phyloP scores from a whole-genome alignment of 1,140 invertebrate species.

The Neodiprion lecontei region DNA sequence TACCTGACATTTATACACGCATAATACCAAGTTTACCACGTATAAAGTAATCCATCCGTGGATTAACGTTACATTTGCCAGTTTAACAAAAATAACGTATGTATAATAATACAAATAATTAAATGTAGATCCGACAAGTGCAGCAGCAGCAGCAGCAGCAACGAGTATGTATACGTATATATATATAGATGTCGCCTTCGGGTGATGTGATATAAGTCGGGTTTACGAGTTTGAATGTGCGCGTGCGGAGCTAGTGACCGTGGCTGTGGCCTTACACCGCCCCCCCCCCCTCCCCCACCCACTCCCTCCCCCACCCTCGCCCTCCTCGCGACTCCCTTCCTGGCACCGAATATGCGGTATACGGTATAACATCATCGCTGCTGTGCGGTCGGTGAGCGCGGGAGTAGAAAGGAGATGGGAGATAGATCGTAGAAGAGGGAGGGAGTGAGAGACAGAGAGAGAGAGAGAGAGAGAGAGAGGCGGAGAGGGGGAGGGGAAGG shows the following conservation, averaged over 20 bases:
- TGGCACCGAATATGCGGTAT: conserved; percentile 22
- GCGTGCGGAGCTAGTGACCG: conserved; percentile 51
- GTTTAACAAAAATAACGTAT: no score
- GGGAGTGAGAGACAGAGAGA: conserved; percentile 14
- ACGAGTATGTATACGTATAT: not conserved
- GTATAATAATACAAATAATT: no score
- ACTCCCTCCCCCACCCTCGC: conserved; percentile 28
- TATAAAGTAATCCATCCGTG: no score
- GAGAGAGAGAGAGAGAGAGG: conserved; percentile 21
- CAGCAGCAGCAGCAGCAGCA: not conserved
- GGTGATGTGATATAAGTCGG: conserved; percentile 11
- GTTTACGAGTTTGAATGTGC: conserved; percentile 19
- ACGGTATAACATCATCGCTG: conserved; percentile 17
- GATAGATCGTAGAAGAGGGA: not conserved
- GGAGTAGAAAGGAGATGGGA: no score
- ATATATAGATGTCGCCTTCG: not conserved
- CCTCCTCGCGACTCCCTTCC: conserved; percentile 13
- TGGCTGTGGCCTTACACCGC: conserved; percentile 61
- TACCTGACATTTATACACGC: no score
- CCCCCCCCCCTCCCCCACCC: conserved; percentile 26
- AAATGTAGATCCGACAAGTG: not conserved
- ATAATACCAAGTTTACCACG: no score
- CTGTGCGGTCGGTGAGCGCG: conserved; percentile 22
- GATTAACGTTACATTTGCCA: no score
- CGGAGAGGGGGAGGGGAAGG: conserved; percentile 16